These are phyloP conservation scores for Alfaro cultratus DNA, from an alignment of 2,797 vertebrate genomes.

Conservation along the genomic window DNA sequence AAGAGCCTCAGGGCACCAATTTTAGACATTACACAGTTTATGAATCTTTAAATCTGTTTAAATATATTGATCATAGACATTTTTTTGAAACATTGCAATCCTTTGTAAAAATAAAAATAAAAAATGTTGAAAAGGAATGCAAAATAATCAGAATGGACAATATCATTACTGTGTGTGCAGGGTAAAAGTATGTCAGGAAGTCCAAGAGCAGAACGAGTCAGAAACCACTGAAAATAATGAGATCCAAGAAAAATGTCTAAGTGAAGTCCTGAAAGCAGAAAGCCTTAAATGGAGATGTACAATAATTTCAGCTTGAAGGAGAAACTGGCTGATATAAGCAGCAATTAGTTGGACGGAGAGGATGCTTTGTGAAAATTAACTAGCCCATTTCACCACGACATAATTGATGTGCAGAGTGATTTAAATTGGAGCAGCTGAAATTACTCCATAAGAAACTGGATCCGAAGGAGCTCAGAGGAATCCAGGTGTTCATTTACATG, in stretches of 20 bases:
- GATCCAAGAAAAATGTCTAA: slow-evolving; percentile 60
- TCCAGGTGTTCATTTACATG: slow-evolving; percentile 81
- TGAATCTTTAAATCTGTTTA: not conserved
- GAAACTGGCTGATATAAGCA: slow-evolving; percentile 69
- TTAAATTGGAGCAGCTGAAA: slow-evolving; percentile 70
- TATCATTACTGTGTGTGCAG: slow-evolving; percentile 31
- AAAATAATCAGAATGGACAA: slow-evolving; percentile 1
- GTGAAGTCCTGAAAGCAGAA: slow-evolving; percentile 38
- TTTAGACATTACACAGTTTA: not conserved
- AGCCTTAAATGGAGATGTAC: slow-evolving; percentile 60
- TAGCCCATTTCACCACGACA: slow-evolving; percentile 69
- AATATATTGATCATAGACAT: not conserved
- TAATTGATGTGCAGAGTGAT: slow-evolving; percentile 80
- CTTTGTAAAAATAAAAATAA: not conserved
- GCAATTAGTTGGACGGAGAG: slow-evolving; percentile 76
- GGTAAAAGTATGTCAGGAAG: slow-evolving; percentile 49
- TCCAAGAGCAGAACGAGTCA: slow-evolving; percentile 47
- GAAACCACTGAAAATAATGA: slow-evolving; percentile 55
- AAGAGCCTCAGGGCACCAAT: not conserved
- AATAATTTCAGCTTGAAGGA: slow-evolving; percentile 65
- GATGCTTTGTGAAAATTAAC: slow-evolving; percentile 79
- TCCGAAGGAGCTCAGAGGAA: slow-evolving; percentile 62
- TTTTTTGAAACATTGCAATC: not conserved
- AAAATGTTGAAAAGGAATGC: not conserved
- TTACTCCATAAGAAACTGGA: slow-evolving; percentile 52